Evolutionary conservation across 2,797 vertebrate species (phyloP).

Genomic region (Liparis tanakae): DNA sequence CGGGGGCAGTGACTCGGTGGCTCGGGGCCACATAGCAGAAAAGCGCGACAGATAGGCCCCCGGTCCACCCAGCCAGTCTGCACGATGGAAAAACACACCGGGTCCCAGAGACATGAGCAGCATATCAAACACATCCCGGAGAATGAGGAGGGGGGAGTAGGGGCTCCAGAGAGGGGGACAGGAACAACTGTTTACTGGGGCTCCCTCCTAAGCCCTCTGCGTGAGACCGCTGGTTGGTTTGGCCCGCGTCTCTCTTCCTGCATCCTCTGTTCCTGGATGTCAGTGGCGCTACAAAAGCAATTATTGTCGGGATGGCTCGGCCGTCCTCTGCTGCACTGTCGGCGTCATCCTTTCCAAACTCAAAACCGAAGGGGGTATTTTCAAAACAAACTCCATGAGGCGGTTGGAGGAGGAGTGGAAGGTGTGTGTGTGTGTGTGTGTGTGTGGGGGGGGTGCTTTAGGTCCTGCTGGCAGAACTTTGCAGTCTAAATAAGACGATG

Average conservation of each 20-base stretch:
- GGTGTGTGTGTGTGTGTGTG: too few species aligned
- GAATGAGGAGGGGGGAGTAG: slow-evolving; percentile 51
- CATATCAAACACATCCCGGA: slow-evolving; percentile 74
- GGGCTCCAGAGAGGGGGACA: slow-evolving; percentile 51
- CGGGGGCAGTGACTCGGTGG: slow-evolving; percentile 59
- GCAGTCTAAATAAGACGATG: slow-evolving; percentile 30
- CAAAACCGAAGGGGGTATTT: slow-evolving; percentile 21
- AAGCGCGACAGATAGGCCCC: slow-evolving; percentile 59
- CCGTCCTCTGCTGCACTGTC: slow-evolving; percentile 37
- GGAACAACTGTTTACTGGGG: slow-evolving; percentile 54
- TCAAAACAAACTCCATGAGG: slow-evolving; percentile 28
- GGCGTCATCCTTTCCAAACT: slow-evolving; percentile 49
- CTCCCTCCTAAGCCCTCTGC: slow-evolving; percentile 45
- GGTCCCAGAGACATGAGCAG: slow-evolving; percentile 73
- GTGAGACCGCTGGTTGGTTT: slow-evolving; percentile 39
- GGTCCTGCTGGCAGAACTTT: slow-evolving; percentile 16
- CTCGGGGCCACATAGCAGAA: slow-evolving; percentile 61
- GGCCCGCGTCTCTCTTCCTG: slow-evolving; percentile 39
- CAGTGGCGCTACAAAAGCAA: slow-evolving; percentile 40
- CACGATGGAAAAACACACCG: slow-evolving; percentile 71
- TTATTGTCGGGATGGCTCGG: slow-evolving; percentile 44
- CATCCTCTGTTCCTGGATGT: slow-evolving; percentile 38
- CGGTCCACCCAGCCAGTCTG: slow-evolving; percentile 50
- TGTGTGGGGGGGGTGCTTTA: slow-evolving; percentile 8
- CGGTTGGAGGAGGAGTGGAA: too few species aligned